phyloP scores from a whole-genome alignment of 2,113 vertebrate species.

The Ursus arctos region DNA sequence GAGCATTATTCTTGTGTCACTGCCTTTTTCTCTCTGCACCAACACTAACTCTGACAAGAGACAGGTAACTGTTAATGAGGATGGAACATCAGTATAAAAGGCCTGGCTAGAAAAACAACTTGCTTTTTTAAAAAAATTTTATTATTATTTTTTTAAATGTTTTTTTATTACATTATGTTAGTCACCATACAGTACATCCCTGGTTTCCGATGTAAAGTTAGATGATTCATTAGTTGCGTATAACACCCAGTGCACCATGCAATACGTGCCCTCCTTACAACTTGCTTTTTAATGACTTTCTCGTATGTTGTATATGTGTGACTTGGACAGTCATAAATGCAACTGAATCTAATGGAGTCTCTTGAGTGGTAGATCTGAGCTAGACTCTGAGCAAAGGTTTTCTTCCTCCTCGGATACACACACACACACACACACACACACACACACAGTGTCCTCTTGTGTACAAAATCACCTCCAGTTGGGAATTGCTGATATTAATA shows the following conservation, averaged over 20 bases:
- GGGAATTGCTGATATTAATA: neutral
- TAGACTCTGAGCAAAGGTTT: neutral
- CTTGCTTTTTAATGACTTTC: neutral
- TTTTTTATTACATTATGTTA: too few relatives aligned
- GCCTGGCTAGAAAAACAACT: neutral
- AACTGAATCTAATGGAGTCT: neutral
- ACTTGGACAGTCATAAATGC: neutral
- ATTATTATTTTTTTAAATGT: too few relatives aligned
- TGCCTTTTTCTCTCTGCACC: neutral
- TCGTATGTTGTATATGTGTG: neutral
- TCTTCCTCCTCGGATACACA: neutral
- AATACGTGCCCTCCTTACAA: neutral
- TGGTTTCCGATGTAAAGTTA: too few relatives aligned
- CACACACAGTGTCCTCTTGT: neutral
- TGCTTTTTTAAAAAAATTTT: neutral
- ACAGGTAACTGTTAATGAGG: neutral
- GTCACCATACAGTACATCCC: too few relatives aligned
- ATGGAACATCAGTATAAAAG: neutral
- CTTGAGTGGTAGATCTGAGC: neutral
- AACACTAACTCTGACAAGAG: neutral
- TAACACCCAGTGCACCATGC: too few relatives aligned
- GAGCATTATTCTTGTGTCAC: neutral
- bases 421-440: too few relatives aligned
- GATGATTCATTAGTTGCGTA: too few relatives aligned
- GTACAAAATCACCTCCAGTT: neutral